phyloP scores from a whole-genome alignment of 2,113 vertebrate species.

The Callopanchax toddi region DNA sequence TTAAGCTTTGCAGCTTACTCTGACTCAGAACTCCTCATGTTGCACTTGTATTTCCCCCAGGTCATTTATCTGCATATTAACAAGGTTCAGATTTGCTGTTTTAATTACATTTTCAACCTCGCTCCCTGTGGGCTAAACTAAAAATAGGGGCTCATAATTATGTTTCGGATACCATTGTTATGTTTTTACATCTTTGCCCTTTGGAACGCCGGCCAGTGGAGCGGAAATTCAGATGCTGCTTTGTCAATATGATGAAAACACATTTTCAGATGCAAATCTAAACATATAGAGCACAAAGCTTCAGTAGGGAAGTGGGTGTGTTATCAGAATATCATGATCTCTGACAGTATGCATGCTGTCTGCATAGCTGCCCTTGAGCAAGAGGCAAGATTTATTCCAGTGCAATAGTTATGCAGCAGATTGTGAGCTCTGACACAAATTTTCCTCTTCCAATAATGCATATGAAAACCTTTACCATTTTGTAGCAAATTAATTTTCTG shows the following conservation, averaged over 20 bases:
- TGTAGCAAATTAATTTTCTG: not conserved
- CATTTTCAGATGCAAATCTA: conserved; percentile 3
- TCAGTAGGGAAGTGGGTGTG: not conserved
- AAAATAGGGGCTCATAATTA: conserved; percentile 59
- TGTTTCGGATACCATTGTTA: conserved; percentile 17
- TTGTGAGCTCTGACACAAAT: not conserved
- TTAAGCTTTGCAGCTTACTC: conserved; percentile 39
- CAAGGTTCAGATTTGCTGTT: conserved; percentile 37
- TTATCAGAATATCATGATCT: not conserved
- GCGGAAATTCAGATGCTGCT: not conserved
- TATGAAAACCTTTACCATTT: not conserved
- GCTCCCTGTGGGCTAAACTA: conserved; percentile 34
- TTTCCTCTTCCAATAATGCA: not conserved
- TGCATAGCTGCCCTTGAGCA: conserved; percentile 1
- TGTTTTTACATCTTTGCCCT: conserved; percentile 7
- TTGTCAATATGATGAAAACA: not conserved
- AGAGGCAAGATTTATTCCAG: conserved; percentile 15
- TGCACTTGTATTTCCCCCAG: conserved; percentile 18
- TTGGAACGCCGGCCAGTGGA: not conserved
- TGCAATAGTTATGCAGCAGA: not conserved
- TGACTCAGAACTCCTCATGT: conserved; percentile 38
- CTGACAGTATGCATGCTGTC: not conserved
- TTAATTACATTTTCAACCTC: conserved; percentile 57
- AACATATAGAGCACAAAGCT: not conserved
- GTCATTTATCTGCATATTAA: conserved; percentile 53